A percentile compares a stretch with the other conserved stretches of the same genome.
Conservation (phyloP, 23 tunicate species). For the Botrylloides violaceus region DNA sequence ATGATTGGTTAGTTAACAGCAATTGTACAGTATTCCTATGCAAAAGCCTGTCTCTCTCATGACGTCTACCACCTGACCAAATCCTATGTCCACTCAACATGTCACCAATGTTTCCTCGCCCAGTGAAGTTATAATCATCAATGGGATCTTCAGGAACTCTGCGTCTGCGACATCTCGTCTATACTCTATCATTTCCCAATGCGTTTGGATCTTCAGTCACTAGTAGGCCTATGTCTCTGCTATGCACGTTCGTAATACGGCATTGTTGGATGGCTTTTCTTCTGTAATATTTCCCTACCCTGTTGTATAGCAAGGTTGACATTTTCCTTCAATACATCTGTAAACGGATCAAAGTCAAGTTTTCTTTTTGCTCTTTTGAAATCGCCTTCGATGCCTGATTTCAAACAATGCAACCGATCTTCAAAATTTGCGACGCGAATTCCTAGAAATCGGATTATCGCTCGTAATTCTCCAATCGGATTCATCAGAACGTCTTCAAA, state of each 20-base stretch:
- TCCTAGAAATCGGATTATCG: conserved; percentile 21
- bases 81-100: too few species aligned
- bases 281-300: conserved; percentile 1
- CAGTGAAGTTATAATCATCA: too few species aligned
- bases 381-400: conserved; percentile 10
- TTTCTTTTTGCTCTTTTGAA: conserved; percentile 9
- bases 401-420: conserved; percentile 19
- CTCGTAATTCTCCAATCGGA: conserved; percentile 18
- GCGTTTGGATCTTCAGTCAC: too few species aligned
- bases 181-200: too few species aligned
- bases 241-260: conserved; percentile 17
- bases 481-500: conserved; percentile 26
- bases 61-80: too few species aligned
- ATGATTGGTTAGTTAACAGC: too few species aligned
- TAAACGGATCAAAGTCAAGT: conserved; percentile 17
- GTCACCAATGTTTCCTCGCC: too few species aligned
- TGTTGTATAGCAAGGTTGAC: conserved; percentile 4
- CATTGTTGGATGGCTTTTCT: not conserved
- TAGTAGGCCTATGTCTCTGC: too few species aligned
- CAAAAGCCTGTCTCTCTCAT: too few species aligned
- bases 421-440: conserved; percentile 3
- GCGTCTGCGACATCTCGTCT: too few species aligned
- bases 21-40: too few species aligned
- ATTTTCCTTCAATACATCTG: not conserved
- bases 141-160: too few species aligned